Conservation (phyloP, 30 jellyfish, hydroid and myxozoan species). For the Rhopilema esculentum region DNA sequence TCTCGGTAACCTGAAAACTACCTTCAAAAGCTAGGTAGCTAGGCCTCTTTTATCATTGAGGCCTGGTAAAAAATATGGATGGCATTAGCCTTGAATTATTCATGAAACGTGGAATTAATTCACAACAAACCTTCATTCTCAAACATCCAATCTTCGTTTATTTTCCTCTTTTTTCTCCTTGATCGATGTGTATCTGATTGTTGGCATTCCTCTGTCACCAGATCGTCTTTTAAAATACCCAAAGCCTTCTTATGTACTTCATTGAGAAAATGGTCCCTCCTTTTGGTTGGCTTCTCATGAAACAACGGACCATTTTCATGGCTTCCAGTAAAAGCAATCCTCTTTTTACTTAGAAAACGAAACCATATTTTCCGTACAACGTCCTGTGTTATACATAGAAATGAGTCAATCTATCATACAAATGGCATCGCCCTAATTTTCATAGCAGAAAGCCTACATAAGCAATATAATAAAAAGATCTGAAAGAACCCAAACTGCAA, state of each 20-base stretch:
- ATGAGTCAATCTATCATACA: no score
- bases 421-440: no score
- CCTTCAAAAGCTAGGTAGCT: no score
- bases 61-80: no score
- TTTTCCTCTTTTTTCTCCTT: neutral
- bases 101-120: no score
- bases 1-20: no score
- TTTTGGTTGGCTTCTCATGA: neutral
- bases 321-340: conserved; percentile 65
- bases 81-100: no score
- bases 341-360: conserved; percentile 33
- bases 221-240: neutral
- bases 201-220: neutral
- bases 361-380: conserved; percentile 64
- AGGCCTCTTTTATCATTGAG: no score
- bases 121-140: neutral
- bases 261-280: neutral
- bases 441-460: no score
- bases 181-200: neutral
- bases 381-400: conserved; percentile 21
- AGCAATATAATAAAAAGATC: no score
- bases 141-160: neutral
- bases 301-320: conserved; percentile 31
- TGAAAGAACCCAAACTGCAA: no score
- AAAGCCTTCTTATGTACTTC: neutral